These are phyloP conservation scores for Bettongia penicillata DNA, from an alignment of 2,113 vertebrate genomes.

Conservation along the genomic window DNA sequence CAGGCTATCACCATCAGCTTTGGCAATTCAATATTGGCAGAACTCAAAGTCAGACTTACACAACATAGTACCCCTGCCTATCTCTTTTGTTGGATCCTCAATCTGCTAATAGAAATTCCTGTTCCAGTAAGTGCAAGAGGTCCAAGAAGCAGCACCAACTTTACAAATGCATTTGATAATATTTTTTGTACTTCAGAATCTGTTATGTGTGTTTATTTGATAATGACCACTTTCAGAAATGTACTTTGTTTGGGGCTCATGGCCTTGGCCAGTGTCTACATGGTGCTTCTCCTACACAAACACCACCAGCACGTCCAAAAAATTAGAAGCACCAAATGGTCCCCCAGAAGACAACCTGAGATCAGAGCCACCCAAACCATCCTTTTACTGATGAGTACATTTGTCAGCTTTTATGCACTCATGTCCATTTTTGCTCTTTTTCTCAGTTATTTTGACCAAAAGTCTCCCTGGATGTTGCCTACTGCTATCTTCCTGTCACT, in stretches of 20 bases:
- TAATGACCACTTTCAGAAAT: background rate
- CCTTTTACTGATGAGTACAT: constrained; percentile 27
- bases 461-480: background rate
- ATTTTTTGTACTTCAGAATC: constrained; percentile 23
- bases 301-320: constrained; percentile 13
- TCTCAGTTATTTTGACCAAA: background rate
- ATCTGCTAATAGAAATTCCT: constrained; percentile 39
- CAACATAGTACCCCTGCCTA: background rate
- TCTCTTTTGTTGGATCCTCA: constrained; percentile 48
- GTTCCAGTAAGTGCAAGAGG: constrained; percentile 8
- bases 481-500: background rate
- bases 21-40: background rate
- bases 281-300: constrained; percentile 37
- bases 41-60: constrained; percentile 24
- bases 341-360: background rate
- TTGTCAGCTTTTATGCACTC: constrained; percentile 40
- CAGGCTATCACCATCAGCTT: constrained; percentile 32
- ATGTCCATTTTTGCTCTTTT: constrained; percentile 23
- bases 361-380: constrained; percentile 37
- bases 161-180: background rate
- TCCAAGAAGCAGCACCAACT: constrained; percentile 10
- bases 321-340: background rate
- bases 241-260: constrained; percentile 38
- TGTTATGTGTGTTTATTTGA: background rate
- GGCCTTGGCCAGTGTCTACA: constrained; percentile 35